Percentiles rank a stretch among this genome's conserved stretches.
Conservation (phyloP, 2,888 invertebrate genomes). For the Dryobota labecula region DNA sequence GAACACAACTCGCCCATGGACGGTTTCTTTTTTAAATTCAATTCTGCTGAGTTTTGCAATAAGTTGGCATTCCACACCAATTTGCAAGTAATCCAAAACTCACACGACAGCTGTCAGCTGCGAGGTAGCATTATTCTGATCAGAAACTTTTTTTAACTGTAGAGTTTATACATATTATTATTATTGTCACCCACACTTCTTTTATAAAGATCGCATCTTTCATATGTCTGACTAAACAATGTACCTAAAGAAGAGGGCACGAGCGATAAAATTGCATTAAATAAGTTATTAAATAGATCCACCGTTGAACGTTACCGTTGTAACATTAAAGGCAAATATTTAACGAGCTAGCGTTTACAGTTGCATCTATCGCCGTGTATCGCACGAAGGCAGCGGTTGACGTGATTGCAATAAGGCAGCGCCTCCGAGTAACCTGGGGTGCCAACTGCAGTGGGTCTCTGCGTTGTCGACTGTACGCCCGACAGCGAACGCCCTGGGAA, state of each 20-base stretch:
- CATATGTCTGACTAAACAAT: neutral
- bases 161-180: neutral
- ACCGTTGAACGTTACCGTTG: neutral
- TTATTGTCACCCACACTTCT: neutral
- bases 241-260: neutral
- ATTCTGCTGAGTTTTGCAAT: conserved; percentile 18
- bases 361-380: conserved; percentile 40
- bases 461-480: conserved; percentile 73
- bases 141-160: conserved; percentile 11
- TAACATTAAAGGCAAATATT: conserved; percentile 8
- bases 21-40: conserved; percentile 1
- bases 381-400: conserved; percentile 56
- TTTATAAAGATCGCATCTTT: neutral
- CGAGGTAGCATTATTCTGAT: conserved; percentile 34
- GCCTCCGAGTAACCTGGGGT: conserved; percentile 63
- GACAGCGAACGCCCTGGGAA: conserved; percentile 84
- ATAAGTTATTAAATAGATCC: neutral
- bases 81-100: conserved; percentile 26
- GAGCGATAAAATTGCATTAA: neutral
- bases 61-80: conserved; percentile 12
- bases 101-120: conserved; percentile 26
- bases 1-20: neutral
- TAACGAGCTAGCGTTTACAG: conserved; percentile 23
- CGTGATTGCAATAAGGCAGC: conserved; percentile 76
- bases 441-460: conserved; percentile 65